Evolutionary conservation across 37 sponge, comb jelly and placozoan genomes (phyloP).

Genomic region (Diacarnus erythraeanus): DNA sequence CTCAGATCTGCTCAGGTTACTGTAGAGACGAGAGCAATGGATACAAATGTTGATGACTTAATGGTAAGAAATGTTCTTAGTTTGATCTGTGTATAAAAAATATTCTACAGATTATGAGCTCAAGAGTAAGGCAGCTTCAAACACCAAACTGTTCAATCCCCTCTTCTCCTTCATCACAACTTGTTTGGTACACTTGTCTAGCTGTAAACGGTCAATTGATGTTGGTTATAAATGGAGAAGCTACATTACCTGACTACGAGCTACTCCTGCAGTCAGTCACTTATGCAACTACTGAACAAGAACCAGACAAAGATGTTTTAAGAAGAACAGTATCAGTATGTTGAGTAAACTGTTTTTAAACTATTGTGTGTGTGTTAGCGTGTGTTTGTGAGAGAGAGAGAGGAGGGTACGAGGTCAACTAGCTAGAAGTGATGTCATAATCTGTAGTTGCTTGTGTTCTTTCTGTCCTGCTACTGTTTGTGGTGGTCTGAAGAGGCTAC

Average conservation of each 20-base stretch:
- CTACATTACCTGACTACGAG: constrained; percentile 4
- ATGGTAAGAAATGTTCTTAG: not conserved
- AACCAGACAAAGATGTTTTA: constrained; percentile 23
- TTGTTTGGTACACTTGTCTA: constrained; percentile 20
- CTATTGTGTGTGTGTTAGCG: too few species aligned
- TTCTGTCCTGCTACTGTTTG: too few species aligned
- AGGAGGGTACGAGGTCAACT: too few species aligned
- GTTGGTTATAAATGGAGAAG: constrained; percentile 9
- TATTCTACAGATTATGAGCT: too few species aligned
- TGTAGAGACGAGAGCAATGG: not conserved
- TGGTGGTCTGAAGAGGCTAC: too few species aligned
- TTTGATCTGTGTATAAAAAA: too few species aligned
- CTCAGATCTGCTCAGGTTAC: constrained; percentile 10
- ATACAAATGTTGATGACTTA: not conserved
- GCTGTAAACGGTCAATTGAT: not conserved
- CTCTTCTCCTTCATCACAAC: constrained; percentile 7
- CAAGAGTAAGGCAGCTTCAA: not conserved
- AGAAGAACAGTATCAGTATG: constrained; percentile 14
- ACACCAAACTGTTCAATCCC: not conserved
- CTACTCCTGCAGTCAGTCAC: constrained; percentile 4
- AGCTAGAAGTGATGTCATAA: too few species aligned
- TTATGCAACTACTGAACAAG: constrained; percentile 15
- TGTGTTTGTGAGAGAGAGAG: too few species aligned
- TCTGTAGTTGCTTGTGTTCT: too few species aligned
- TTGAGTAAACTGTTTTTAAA: not conserved